phyloP scores from a whole-genome alignment of 2,888 invertebrate genomes.

The Euzetes globulus region DNA sequence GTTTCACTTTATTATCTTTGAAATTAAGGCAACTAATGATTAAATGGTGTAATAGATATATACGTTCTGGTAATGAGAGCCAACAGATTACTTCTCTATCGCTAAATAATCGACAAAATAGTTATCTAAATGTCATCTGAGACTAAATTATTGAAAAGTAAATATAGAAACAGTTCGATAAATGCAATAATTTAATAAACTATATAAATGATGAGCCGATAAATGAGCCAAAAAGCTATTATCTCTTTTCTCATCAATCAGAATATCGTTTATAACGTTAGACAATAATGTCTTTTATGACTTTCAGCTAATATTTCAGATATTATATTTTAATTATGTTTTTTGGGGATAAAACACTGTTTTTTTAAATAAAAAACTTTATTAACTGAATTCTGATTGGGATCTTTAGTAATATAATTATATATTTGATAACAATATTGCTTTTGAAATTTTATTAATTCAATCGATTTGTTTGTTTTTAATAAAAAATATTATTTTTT shows the following conservation, averaged over 20 bases:
- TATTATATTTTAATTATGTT: no score
- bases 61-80: background rate
- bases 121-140: conserved; percentile 14
- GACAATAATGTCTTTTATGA: no score
- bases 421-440: background rate
- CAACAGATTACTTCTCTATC: background rate
- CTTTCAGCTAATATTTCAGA: no score
- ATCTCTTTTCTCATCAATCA: background rate
- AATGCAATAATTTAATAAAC: conserved; percentile 1
- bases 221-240: conserved; percentile 15
- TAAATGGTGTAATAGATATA: background rate
- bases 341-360: no score
- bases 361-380: no score
- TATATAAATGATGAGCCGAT: background rate
- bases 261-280: background rate
- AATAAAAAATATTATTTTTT: background rate
- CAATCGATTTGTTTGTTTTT: background rate
- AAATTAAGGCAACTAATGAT: conserved; percentile 5
- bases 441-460: background rate
- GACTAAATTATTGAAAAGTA: background rate
- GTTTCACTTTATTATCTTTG: background rate
- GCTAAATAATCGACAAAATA: background rate
- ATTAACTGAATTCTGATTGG: no score
- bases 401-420: background rate
- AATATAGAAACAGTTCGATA: background rate